Base-by-base conservation (phyloP, 1,140 invertebrate genomes). In the Macrobrachium rosenbergii region DNA sequence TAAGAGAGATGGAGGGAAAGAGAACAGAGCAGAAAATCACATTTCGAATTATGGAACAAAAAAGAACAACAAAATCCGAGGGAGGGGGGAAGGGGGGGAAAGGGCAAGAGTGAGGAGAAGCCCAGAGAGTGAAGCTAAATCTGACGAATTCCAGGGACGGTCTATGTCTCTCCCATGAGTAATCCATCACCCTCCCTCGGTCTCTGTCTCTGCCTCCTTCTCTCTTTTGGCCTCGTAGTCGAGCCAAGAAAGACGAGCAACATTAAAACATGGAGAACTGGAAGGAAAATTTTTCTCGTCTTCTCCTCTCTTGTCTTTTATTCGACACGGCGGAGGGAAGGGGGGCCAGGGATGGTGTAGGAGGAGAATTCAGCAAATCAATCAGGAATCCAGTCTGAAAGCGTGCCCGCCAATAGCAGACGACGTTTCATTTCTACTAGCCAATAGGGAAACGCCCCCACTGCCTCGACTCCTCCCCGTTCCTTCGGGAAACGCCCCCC, bases 281-380 rank as follows among this genome's bases (percentile, higher is more conserved):
- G 10, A 17, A 8, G 23, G 21, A 82, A 52, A 52, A 52, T 52
- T 52, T 52, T 52, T 52, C 52, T 52, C 52, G 52, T 52, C 52
- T 52, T 52, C 52, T 52, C 52, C 52, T 52, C 52, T 52, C 52
- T 52, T 52, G 52, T 52, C 52, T 52, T 52, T 52, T 52, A 52
- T 52, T 52, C 52, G 52, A 52, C 52, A 52, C 52, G 52, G 52
- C 12, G 12, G 7, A 8, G 7, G 52, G 52, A 8, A 12, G 12
- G 52, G 52, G 52, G 52, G 69, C 69, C 11, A 23, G 37, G 69
- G 23, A 28, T 28, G 69, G 81, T 81, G 62, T 81, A 75, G 23
- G 37, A 69, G 28, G 78, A 69, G 75, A 82, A 82, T 87, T 87
- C 84, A 81, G 84, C 84, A 87, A 86, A 87, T 87, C 84, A 87